phyloP scores from a whole-genome alignment of 2,113 vertebrate genomes.

The Lichenostomus cassidix region DNA sequence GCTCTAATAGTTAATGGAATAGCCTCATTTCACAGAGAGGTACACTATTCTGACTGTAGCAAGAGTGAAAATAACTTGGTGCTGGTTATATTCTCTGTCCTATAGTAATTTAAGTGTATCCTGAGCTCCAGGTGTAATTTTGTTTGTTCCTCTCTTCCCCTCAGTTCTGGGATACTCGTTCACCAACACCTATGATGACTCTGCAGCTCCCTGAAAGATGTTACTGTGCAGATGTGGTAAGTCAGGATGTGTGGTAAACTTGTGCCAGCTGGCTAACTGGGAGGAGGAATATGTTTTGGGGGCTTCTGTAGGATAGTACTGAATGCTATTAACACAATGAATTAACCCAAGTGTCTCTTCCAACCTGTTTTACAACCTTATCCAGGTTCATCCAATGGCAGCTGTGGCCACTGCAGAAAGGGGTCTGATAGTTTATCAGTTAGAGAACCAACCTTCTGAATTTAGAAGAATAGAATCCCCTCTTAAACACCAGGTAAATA shows the following conservation, averaged over 20 bases:
- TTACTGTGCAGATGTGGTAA: constrained; percentile 98
- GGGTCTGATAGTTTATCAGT: constrained; percentile 95
- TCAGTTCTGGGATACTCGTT: constrained; percentile 98
- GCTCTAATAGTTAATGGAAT: not conserved
- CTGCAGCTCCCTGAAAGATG: constrained; percentile 93
- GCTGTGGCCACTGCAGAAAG: constrained; percentile 95
- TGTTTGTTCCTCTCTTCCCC: not conserved
- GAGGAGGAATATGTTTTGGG: not conserved
- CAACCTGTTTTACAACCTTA: not conserved
- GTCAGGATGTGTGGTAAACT: not conserved
- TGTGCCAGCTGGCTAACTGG: not conserved
- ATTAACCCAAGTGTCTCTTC: not conserved
- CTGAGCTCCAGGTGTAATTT: not conserved
- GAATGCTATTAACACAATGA: too few species aligned
- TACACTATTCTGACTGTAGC: not conserved
- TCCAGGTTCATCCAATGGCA: constrained; percentile 96
- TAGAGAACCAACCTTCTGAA: constrained; percentile 97
- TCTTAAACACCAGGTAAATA: constrained; percentile 92
- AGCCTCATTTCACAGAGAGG: not conserved
- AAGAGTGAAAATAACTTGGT: not conserved
- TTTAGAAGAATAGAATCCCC: constrained; percentile 97
- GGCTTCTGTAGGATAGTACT: not conserved
- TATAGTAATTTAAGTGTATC: not conserved
- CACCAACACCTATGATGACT: constrained; percentile 96
- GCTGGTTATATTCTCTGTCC: not conserved